Evolutionary conservation across 2,113 vertebrate species (phyloP), one percentile per base, ranked within the genome.

Genomic region (Spermophilus dauricus): DNA sequence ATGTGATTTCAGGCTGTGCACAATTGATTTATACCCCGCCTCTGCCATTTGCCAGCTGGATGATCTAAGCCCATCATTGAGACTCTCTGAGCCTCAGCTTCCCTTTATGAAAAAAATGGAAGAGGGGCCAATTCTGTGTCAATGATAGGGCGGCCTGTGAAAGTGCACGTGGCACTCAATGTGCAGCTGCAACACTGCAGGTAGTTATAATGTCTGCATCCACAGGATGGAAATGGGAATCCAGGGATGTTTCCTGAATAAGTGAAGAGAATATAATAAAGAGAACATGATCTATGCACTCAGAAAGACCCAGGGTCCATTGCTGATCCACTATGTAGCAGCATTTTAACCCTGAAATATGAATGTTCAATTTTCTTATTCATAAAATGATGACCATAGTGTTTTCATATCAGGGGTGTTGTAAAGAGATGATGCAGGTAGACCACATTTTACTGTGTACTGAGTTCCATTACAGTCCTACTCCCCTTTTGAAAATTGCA

Each of bases 1-100:
- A 53, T n/a, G 24, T 28, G 3, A 16, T 61, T 87, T 45, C 2
- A 32, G 37, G 22, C 0, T 24, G 45, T 5, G 10, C 0, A 7
- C 28, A 13, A 4, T 48, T 14, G 24, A 17, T 8, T 8, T 20
- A 39, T 48, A 37, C 11, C 34, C 5, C 24, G 0, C 1, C 2
- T 81, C 22, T 58, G 58, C 28, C 3, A 8, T 32, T 76, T 53
- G 28, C 1, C 10, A 42, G 5, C 4, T 69, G 26, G 34, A 22
- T 8, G 8, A 56, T 7, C 34, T n/a, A 63, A 78, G 39, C 83
- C 30, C n/a, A 32, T 30, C 1, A 70, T 17, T 83, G 20, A 89
- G n/a, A 77, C 10, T 20, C 13, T 10, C 34, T 5, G 12, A 72
- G 26, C 45, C 14, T 88, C 70, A 45, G 11, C 78, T 82, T 87